Evolutionary conservation across 2,113 vertebrate species (phyloP), one percentile per base, ranked within the genome.

Genomic region (Amphiprion percula): DNA sequence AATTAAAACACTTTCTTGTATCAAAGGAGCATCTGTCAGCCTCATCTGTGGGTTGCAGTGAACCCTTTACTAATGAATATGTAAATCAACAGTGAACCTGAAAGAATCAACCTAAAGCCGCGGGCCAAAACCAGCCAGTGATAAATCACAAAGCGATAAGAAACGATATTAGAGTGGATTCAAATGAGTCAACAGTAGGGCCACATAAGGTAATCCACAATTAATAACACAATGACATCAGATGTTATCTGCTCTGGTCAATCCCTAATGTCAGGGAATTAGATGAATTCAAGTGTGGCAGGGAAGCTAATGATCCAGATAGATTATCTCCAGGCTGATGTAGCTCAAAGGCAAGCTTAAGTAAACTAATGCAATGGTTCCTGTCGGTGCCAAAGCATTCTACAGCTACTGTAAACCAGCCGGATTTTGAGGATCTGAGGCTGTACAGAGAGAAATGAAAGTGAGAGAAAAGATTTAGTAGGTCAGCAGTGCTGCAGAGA

Each of bases 61-160:
- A 86, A 83, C 74, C 68, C 74, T 80, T 61, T 69, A 47, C 79
- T 87, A 80, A 88, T 92, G 80, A 89, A 89, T 91, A 87, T 91
- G 79, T 37, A 88, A 87, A 90, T 81, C 67, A 68, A 61, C 50
- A 52, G 64, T 81, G 80, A 87, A 89, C 83, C 79, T 80, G 76
- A 77, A 83, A 86, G 67, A 88, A 74, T 77, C 67, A 68, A 80
- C 72, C 71, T 74, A 67, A 88, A 74, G 80, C 80, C 17, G 10
- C 37, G 12, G 84, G 78, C 87, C 70, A 87, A 80, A 78, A 78
- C 67, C 82, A 85, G 63, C 65, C 59, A 23, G 61, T 70, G 75
- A 85, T 90, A 74, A 85, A 90, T 86, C 82, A 76, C 53, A 80
- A 80, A 82, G 79, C 10, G 68, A 90, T 88, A 87, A 90, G 77